Conservation (phyloP, 2,888 invertebrate species). For the Lymantria monacha region DNA sequence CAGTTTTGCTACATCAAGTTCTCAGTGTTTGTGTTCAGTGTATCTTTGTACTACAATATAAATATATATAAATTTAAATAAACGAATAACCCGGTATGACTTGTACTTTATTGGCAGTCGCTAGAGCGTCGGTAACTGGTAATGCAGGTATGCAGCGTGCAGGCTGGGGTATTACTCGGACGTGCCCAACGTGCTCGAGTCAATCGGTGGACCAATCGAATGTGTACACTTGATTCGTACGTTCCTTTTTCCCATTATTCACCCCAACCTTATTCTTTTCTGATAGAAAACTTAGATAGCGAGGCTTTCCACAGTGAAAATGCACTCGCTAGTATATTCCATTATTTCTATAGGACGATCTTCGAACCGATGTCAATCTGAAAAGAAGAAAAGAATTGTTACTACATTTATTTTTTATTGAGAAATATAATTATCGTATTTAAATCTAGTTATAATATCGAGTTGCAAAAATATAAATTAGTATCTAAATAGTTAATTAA, state of each 20-base stretch:
- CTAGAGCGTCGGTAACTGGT: slow-evolving; percentile 79
- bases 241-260: slow-evolving; percentile 81
- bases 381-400: slow-evolving; percentile 45
- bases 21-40: slow-evolving; percentile 43
- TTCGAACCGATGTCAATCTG: slow-evolving; percentile 45
- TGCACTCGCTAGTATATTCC: slow-evolving; percentile 41
- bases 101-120: slow-evolving; percentile 81
- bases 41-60: slow-evolving; percentile 76
- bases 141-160: slow-evolving; percentile 51
- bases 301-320: slow-evolving; percentile 39
- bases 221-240: slow-evolving; percentile 78
- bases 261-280: slow-evolving; percentile 60
- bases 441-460: not conserved
- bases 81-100: slow-evolving; percentile 76
- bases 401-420: not conserved
- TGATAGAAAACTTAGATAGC: slow-evolving; percentile 53
- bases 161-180: slow-evolving; percentile 65
- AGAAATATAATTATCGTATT: not conserved
- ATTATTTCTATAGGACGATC: slow-evolving; percentile 39
- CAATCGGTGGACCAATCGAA: slow-evolving; percentile 76
- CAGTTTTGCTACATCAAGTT: slow-evolving; percentile 56
- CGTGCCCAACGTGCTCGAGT: slow-evolving; percentile 55
- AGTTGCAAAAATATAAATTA: slow-evolving; percentile 27
- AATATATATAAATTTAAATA: slow-evolving; percentile 74
- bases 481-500: slow-evolving; percentile 64